Conservation (phyloP, 2,797 vertebrate genomes). For the Iguana delicatissima region DNA sequence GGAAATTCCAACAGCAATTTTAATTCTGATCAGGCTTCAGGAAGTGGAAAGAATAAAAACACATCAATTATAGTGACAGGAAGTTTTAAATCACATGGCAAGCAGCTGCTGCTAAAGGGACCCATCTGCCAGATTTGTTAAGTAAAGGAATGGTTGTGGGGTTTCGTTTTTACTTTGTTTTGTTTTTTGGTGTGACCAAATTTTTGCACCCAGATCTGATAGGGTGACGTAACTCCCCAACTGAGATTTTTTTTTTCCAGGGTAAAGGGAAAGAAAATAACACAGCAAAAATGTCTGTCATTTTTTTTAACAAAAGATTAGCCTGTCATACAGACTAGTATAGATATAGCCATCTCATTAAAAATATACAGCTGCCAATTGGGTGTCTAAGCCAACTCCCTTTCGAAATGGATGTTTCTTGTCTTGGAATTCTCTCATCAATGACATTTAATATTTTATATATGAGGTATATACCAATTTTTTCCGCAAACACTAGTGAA, state of each 20-base stretch:
- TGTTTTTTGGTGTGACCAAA: constrained; percentile 80
- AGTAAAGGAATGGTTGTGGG: constrained; percentile 64
- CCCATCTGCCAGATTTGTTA: constrained; percentile 83
- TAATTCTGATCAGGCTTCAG: constrained; percentile 96
- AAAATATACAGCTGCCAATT: constrained; percentile 6
- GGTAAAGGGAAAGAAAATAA: constrained; percentile 77
- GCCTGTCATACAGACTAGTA: constrained; percentile 48
- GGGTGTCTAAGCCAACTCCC: constrained; percentile 29
- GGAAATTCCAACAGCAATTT: constrained; percentile 92
- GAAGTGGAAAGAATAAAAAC: constrained; percentile 96
- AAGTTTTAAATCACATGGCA: constrained; percentile 97
- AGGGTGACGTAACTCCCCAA: constrained; percentile 79
- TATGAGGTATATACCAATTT: not conserved
- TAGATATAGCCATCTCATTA: constrained; percentile 44
- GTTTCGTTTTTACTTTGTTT: not conserved
- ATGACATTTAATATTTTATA: constrained; percentile 7
- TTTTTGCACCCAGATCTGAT: constrained; percentile 79
- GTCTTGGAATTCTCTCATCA: constrained; percentile 43
- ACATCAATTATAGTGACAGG: constrained; percentile 99
- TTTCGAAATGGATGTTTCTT: constrained; percentile 39
- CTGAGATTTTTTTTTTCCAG: constrained; percentile 75
- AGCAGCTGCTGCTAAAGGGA: constrained; percentile 93
- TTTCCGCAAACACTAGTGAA: constrained; percentile 1
- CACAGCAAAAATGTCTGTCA: constrained; percentile 66
- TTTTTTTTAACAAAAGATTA: constrained; percentile 66